These are phyloP conservation scores for Sesia bembeciformis DNA, from an alignment of 2,888 invertebrate species.

Conservation along the genomic window DNA sequence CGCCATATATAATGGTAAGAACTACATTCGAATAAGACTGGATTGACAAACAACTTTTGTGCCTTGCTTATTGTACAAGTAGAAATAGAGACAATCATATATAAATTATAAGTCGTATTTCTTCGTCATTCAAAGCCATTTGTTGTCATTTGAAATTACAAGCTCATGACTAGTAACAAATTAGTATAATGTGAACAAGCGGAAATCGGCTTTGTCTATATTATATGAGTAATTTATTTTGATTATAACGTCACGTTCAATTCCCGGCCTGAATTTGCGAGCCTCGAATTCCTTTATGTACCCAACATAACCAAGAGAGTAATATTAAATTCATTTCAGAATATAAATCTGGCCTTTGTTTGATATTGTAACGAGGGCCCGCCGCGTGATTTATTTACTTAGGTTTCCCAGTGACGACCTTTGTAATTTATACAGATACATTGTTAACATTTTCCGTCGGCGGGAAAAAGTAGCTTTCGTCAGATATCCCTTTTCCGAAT, in stretches of 20 bases:
- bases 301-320: neutral
- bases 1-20: too few relatives aligned
- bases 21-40: too few relatives aligned
- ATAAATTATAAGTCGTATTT: too few relatives aligned
- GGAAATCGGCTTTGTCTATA: neutral
- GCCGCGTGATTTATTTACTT: slow-evolving; percentile 20
- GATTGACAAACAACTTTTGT: too few relatives aligned
- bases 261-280: neutral
- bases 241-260: neutral
- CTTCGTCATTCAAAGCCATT: too few relatives aligned
- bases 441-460: neutral
- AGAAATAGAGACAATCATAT: too few relatives aligned
- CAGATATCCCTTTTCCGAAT: neutral
- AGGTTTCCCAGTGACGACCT: slow-evolving; percentile 13
- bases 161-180: neutral
- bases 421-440: slow-evolving; percentile 7
- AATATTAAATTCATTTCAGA: slow-evolving; percentile 11
- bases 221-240: neutral
- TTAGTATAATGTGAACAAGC: neutral
- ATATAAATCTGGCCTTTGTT: slow-evolving; percentile 16
- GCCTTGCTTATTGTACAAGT: too few relatives aligned
- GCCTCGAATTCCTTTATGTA: neutral
- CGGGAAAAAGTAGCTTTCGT: neutral
- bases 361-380: slow-evolving; percentile 16
- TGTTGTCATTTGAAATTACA: neutral